phyloP scores from a whole-genome alignment of 2,797 vertebrate species.

The Galaxias olidus region DNA sequence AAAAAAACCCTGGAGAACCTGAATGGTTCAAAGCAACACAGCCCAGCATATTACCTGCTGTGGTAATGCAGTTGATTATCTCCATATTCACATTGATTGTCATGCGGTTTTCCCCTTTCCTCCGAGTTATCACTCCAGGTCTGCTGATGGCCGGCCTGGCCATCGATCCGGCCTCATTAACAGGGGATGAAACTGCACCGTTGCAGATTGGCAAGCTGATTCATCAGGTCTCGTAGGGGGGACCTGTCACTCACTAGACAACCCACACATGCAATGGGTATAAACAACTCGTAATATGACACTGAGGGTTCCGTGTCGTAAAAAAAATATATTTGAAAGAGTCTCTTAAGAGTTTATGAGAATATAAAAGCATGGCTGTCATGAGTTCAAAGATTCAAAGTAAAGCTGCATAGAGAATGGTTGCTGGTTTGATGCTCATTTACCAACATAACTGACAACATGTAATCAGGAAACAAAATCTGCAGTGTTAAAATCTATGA shows the following conservation, averaged over 20 bases:
- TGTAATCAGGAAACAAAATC: no score
- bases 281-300: background rate
- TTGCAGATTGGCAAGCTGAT: constrained; percentile 36
- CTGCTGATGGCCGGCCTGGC: constrained; percentile 46
- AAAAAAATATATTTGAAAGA: no score
- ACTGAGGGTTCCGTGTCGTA: background rate
- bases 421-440: no score
- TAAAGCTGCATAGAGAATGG: no score
- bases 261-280: background rate
- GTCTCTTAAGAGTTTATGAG: no score
- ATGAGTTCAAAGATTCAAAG: no score
- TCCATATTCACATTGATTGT: constrained; percentile 58
- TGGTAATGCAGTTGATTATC: constrained; percentile 56
- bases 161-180: constrained; percentile 63
- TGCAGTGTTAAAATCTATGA: no score
- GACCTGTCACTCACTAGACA: constrained; percentile 27
- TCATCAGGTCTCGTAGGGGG: constrained; percentile 35
- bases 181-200: constrained; percentile 44
- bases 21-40: constrained; percentile 38
- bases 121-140: constrained; percentile 48
- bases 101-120: constrained; percentile 28
- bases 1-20: constrained; percentile 30
- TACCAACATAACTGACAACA: no score
- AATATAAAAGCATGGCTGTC: no score
- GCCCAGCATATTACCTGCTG: constrained; percentile 35